A percentile compares a stretch with the other conserved stretches of the same genome.
Evolutionary conservation across 2,113 vertebrate genomes (phyloP).

Genomic region (Poecilia latipinna): DNA sequence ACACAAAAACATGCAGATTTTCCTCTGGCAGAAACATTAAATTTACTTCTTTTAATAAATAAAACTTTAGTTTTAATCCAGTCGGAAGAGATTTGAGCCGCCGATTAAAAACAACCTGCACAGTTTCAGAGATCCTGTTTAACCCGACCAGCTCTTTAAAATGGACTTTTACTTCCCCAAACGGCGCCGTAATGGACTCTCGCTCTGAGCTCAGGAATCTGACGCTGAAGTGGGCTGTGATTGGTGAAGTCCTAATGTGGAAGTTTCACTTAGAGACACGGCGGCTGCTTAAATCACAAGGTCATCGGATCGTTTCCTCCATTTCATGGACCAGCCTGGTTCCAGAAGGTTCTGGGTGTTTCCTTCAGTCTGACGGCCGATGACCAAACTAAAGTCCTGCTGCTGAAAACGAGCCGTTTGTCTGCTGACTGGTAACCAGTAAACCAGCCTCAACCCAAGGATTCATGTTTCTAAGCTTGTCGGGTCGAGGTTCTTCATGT

Average conservation of each 20-base stretch:
- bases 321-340: background rate
- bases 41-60: background rate
- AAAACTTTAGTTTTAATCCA: background rate
- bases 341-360: background rate
- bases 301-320: background rate
- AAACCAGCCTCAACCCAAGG: background rate
- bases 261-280: background rate
- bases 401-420: no score
- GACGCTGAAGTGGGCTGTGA: background rate
- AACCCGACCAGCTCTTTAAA: background rate
- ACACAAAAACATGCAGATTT: no score
- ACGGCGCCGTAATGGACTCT: background rate
- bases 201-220: background rate
- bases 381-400: no score
- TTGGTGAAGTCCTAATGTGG: background rate
- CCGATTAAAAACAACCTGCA: background rate
- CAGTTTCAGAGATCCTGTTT: fast-evolving
- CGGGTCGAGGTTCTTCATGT: background rate
- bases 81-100: background rate
- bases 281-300: background rate
- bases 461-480: background rate
- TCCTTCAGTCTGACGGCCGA: no score
- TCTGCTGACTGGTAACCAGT: background rate
- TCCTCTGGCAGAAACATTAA: no score
- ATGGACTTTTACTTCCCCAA: conserved; percentile 4